Percentiles rank a stretch among this genome's conserved stretches.
phyloP scores from a whole-genome alignment of 2,113 vertebrate species.

The Tylochromis polylepis region DNA sequence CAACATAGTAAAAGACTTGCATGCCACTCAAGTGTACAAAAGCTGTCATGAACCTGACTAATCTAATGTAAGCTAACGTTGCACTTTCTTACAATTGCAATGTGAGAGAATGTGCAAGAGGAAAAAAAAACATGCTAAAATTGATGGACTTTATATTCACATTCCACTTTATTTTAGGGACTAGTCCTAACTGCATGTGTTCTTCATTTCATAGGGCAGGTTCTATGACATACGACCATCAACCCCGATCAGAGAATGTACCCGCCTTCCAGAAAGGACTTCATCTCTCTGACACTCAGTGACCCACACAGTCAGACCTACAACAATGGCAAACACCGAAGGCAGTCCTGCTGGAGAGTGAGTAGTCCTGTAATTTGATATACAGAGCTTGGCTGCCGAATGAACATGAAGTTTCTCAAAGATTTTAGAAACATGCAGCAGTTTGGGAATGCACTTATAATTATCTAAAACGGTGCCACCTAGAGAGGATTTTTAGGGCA shows the following conservation, averaged over 20 bases:
- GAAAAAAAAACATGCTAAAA: background rate
- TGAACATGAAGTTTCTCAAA: background rate
- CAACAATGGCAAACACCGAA: constrained; percentile 83
- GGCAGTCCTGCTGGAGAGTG: constrained; percentile 92
- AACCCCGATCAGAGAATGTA: constrained; percentile 69
- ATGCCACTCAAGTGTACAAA: background rate
- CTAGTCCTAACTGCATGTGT: background rate
- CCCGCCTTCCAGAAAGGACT: constrained; percentile 81
- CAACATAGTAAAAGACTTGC: background rate
- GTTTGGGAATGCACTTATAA: background rate
- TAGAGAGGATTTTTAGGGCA: background rate
- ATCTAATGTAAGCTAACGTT: background rate
- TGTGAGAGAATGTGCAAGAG: background rate
- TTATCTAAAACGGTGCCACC: background rate
- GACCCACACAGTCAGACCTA: constrained; percentile 70
- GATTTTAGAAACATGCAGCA: background rate
- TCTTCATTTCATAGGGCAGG: background rate
- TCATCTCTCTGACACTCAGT: constrained; percentile 85
- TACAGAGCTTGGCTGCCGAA: background rate
- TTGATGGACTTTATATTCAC: background rate
- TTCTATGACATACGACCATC: constrained; percentile 27
- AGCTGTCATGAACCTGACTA: background rate
- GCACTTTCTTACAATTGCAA: background rate
- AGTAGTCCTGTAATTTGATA: constrained; percentile 35
- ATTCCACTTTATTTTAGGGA: background rate